Evolutionary conservation across 2,113 vertebrate species (phyloP), one percentile per base, ranked within the genome.

Genomic region (Lophura nycthemera): DNA sequence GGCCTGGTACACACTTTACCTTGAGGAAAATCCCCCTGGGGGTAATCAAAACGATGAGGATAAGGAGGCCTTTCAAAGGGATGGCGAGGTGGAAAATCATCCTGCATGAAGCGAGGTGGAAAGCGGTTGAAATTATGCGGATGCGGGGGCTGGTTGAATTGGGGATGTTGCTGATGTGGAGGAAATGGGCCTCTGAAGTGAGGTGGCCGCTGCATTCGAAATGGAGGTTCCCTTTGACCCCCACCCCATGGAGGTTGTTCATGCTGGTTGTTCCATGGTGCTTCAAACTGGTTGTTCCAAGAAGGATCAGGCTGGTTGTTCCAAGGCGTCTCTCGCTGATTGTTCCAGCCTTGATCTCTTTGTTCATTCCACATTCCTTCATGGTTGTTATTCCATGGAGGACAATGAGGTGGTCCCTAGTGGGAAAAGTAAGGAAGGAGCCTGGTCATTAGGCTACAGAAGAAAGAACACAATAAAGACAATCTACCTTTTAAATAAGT

Each of bases 291-390:
- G 98, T 79, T 98, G 98, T 75, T 99, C 99, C 98, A 99, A 96
- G 89, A 96, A 61, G 98, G 97, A 75, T 99, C 99, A 0, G 98
- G 98, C 32, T 98, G 98, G 70, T 97, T 98, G 92, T 98, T 98
- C 98, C 98, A 98, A 20, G 98, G 95, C 0, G 98, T 97, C 11
- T 99, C 99, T 5, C 99, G 98, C 67, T 99, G 98, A 5, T 98
- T 98, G 8, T 98, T 99, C 99, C 99, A 99, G 96, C 97, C 98
- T 8, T 98, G 98, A 75, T 99, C 99, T 10, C 99, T 97, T 97
- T 99, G 99, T 32, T 99, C 99, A 0, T 98, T 99, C 99, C 99
- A 99, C 98, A 99, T 99, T 18, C 99, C 99, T 92, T 99, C 99
- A 0, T 99, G 99, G 97, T 98, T 99, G 92, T 97, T 98, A 93